These are phyloP conservation scores for Sphaerophoria rueppellii DNA, from an alignment of 2,888 invertebrate genomes.

Conservation along the genomic window DNA sequence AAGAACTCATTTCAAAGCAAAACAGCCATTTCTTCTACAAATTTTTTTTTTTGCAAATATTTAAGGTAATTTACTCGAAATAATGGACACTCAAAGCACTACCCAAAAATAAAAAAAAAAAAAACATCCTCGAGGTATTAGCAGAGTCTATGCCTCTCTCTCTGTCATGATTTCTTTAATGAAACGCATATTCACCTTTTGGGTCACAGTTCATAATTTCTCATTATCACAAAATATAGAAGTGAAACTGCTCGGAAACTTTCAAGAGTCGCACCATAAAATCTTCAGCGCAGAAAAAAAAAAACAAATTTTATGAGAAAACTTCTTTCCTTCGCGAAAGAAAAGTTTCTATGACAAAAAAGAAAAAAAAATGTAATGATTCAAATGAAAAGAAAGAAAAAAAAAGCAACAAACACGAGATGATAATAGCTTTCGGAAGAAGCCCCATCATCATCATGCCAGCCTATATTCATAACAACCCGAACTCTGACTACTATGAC, in stretches of 20 bases:
- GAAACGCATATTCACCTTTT: constrained; percentile 25
- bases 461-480: not conserved
- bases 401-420: constrained; percentile 14
- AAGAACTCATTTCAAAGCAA: not conserved
- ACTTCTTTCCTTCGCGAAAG: constrained; percentile 38
- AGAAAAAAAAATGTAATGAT: not conserved
- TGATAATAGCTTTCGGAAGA: constrained; percentile 65
- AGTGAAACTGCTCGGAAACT: constrained; percentile 62
- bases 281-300: not conserved
- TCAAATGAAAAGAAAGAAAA: constrained; percentile 4
- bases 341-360: constrained; percentile 36
- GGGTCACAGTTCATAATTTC: constrained; percentile 71
- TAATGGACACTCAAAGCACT: constrained; percentile 11
- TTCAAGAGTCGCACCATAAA: constrained; percentile 35
- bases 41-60: constrained; percentile 15
- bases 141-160: not conserved
- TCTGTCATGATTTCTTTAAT: not conserved
- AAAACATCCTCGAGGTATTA: not conserved
- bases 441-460: constrained; percentile 21
- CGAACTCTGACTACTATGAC: not conserved
- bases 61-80: constrained; percentile 32
- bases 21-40: not conserved
- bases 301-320: constrained; percentile 50
- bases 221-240: constrained; percentile 60
- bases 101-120: not conserved